Evolutionary conservation across 2,888 invertebrate genomes (phyloP), one percentile per base, ranked within the genome.

Genomic region (Vannuccia rotundouncinata): DNA sequence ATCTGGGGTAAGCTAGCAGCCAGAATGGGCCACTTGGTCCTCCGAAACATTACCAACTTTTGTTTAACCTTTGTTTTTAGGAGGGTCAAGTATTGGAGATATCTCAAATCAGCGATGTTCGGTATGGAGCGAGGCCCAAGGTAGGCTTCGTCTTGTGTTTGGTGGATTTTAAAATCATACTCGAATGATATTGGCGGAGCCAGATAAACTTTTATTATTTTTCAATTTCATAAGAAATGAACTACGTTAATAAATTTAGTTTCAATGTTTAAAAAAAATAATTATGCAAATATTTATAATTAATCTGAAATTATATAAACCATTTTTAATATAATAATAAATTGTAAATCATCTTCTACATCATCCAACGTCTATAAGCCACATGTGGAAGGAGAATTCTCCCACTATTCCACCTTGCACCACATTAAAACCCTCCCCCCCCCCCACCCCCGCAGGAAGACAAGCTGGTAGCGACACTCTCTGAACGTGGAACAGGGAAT

Each of bases 11-110:
- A 90, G 88, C 84, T 66, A 59, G 59, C 25, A 0, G 45, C 45
- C 10, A 13, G 45, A 5, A 45, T 45, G 45, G 10, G 10, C 45
- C 45, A 13, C 17, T 17, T n/a, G 29, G 27, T 73, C 10, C 25
- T 17, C 5, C 10, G 10, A 17, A 17, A 17, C 25, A 13, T 17
- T 17, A 59, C n/a, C 10, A n/a, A n/a, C n/a, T n/a, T n/a, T n/a
- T n/a, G n/a, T n/a, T n/a, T n/a, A n/a, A n/a, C n/a, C n/a, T n/a
- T n/a, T n/a, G n/a, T 88, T 91, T 90, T 22, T 90, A 97, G 95
- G 99, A 99, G 87, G 98, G 98, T 77, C 96, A 98, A 89, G 95
- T 98, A 83, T 92, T 99, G 85, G 99, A 99, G 89, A 90, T 98
- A 86, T 97, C 96, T 86, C 97, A 98, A 92, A 96, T 99, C 85